phyloP scores from a whole-genome alignment of 2,113 vertebrate genomes.

The Dicaeum eximium region DNA sequence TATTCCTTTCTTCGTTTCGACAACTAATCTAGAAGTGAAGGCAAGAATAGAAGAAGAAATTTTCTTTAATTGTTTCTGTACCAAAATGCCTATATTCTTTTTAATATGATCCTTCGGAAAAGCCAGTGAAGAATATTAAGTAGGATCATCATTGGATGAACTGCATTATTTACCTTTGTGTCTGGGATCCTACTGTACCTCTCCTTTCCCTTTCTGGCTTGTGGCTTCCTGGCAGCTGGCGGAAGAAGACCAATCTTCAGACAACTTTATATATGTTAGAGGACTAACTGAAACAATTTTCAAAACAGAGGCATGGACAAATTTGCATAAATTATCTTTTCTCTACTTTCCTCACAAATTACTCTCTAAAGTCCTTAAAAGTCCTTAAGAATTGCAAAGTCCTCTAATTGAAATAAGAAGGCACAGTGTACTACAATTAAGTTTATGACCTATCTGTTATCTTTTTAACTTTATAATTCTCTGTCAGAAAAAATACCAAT shows the following conservation, averaged over 20 bases:
- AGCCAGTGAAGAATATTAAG: not conserved
- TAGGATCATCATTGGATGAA: not conserved
- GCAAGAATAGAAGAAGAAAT: not conserved
- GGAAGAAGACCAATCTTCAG: not conserved
- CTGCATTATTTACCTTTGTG: not conserved
- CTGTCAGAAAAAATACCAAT: conserved; percentile 3
- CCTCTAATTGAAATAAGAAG: conserved; percentile 9
- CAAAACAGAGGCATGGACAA: not conserved
- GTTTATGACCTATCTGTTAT: conserved; percentile 2
- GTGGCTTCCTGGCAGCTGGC: not conserved
- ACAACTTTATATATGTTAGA: not conserved
- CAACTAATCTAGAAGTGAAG: not conserved
- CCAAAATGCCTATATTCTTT: not conserved
- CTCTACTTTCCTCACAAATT: not conserved
- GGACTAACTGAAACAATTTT: not conserved
- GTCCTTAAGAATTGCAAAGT: not conserved
- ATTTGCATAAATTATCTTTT: not conserved
- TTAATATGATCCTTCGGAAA: not conserved
- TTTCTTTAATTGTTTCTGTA: not conserved
- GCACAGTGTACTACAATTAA: not conserved
- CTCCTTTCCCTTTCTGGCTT: not conserved
- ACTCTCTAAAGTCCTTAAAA: not conserved
- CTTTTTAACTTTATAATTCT: not conserved
- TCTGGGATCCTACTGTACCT: not conserved
- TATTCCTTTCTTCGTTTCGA: not conserved